phyloP scores from a whole-genome alignment of 2,113 vertebrate species.

The Eulacestoma nigropectus region DNA sequence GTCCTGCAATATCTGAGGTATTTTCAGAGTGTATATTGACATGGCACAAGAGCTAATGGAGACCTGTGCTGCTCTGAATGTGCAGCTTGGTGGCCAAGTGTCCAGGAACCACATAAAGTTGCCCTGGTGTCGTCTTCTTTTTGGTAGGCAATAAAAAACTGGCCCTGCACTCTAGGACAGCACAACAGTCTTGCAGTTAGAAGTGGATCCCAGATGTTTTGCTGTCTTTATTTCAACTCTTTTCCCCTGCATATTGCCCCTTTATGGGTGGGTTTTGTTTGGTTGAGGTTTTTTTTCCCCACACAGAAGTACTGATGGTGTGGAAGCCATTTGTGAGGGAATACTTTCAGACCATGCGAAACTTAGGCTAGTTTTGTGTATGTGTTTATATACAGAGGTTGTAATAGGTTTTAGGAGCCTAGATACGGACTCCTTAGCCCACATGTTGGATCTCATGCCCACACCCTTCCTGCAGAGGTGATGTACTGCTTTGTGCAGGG shows the following conservation, averaged over 20 bases:
- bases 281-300: not conserved
- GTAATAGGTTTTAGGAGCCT: not conserved
- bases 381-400: not conserved
- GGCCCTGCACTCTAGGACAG: not conserved
- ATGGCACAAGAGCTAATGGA: not conserved
- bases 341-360: not conserved
- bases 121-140: not conserved
- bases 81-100: not conserved
- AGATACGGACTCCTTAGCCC: not conserved
- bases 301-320: not conserved
- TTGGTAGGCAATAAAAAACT: not conserved
- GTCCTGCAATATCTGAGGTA: not conserved
- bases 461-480: not conserved
- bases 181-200: not conserved
- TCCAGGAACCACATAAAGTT: not conserved
- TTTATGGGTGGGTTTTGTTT: not conserved
- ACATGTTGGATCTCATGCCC: not conserved
- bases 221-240: not conserved
- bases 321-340: not conserved
- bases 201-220: not conserved
- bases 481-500: rapidly evolving
- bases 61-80: not conserved
- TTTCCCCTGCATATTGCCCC: not conserved
- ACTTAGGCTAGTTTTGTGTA: not conserved
- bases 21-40: not conserved